Evolutionary conservation across 2,888 invertebrate genomes (phyloP).

Genomic region (Acleris laterana): DNA sequence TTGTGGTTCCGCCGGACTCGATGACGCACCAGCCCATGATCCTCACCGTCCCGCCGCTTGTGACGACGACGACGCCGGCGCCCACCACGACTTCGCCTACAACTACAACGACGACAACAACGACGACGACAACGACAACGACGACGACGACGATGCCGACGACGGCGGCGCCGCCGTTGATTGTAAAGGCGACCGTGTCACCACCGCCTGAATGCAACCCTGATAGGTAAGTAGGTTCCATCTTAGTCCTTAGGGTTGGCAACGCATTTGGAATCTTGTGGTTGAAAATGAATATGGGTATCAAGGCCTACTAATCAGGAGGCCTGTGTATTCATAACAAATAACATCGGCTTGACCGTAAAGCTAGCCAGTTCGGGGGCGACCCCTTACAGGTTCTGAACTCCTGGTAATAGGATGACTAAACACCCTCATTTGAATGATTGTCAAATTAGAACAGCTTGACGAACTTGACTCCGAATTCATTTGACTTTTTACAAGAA

Average conservation of each 20-base stretch:
- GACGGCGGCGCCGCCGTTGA: constrained; percentile 37
- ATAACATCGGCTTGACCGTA: too few relatives aligned
- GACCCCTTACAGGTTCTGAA: too few relatives aligned
- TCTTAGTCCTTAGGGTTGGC: not conserved
- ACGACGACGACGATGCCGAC: constrained; percentile 22
- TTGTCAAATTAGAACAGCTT: too few relatives aligned
- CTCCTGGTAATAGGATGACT: too few relatives aligned
- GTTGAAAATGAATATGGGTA: too few relatives aligned
- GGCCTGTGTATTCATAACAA: too few relatives aligned
- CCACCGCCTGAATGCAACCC: constrained; percentile 72
- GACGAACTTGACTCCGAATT: too few relatives aligned
- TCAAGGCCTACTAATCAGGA: too few relatives aligned
- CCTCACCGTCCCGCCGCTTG: constrained; percentile 31
- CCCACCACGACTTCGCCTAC: constrained; percentile 16
- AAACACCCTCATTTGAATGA: too few relatives aligned
- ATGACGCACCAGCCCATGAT: constrained; percentile 54
- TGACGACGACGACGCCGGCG: constrained; percentile 28
- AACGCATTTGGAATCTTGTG: too few relatives aligned
- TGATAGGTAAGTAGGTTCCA: constrained; percentile 53
- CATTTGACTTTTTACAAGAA: too few relatives aligned
- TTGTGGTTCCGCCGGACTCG: constrained; percentile 45
- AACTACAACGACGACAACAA: not conserved
- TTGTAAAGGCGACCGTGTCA: constrained; percentile 60
- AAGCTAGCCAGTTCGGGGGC: too few relatives aligned
- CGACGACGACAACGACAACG: constrained; percentile 12